phyloP scores from a whole-genome alignment of 2,888 invertebrate species.

The Zygogramma bicolorata region DNA sequence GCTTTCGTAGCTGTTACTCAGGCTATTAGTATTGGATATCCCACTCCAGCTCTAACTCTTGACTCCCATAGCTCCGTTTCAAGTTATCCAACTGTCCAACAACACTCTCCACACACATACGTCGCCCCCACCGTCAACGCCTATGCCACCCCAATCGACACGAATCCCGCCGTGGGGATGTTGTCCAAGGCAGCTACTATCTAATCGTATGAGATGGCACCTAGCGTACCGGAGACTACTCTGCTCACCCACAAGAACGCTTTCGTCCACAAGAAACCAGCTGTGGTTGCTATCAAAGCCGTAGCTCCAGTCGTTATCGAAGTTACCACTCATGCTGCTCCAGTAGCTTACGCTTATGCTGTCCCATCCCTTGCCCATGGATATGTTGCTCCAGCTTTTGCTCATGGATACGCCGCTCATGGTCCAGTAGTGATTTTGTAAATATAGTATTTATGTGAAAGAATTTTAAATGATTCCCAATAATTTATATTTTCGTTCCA shows the following conservation, averaged over 20 bases:
- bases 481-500: too few species aligned
- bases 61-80: slow-evolving; percentile 32
- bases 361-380: slow-evolving; percentile 31
- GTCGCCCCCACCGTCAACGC: slow-evolving; percentile 43
- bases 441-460: slow-evolving; percentile 10
- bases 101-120: slow-evolving; percentile 6
- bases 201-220: slow-evolving; percentile 70
- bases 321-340: slow-evolving; percentile 1
- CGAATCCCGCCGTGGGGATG: slow-evolving; percentile 72
- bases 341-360: slow-evolving; percentile 38
- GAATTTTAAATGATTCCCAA: too few species aligned
- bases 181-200: slow-evolving; percentile 68
- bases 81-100: slow-evolving; percentile 34
- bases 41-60: slow-evolving; percentile 14
- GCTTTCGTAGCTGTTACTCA: slow-evolving; percentile 45
- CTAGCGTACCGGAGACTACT: slow-evolving; percentile 69
- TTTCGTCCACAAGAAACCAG: slow-evolving; percentile 68
- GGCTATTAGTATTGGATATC: slow-evolving; percentile 37
- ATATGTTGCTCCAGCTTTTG: slow-evolving; percentile 43
- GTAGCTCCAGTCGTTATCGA: slow-evolving; percentile 42
- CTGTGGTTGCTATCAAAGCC: slow-evolving; percentile 43
- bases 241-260: slow-evolving; percentile 70
- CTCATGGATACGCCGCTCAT: slow-evolving; percentile 34
- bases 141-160: slow-evolving; percentile 65
- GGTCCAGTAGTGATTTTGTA: slow-evolving; percentile 30